Base-by-base conservation (phyloP, 37 sponge, comb jelly and placozoan genomes). In the Geodia barretti region DNA sequence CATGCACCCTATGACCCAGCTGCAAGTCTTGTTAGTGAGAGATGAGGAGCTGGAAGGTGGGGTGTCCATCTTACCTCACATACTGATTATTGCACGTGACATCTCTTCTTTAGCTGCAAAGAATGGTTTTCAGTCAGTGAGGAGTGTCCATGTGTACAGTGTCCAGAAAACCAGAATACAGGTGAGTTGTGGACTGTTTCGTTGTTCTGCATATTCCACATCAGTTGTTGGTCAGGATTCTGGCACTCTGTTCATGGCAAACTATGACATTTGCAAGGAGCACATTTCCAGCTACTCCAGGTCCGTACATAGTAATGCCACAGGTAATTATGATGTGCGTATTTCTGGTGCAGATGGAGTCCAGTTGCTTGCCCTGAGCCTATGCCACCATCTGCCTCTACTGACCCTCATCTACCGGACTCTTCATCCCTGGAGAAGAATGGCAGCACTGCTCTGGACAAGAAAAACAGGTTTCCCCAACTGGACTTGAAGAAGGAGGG, bases 41-140 rank as follows among this genome's bases (percentile, higher is more conserved):
- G 79, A 78, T 29, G 74, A 82, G 41, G 84, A 83, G 0, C 47
- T 89, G 26, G 89, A 89, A 83, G 79, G 89, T 89, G 58, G 26
- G 41, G 17, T 30, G 3, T 68, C 19, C 31, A 28, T 62, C 39
- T 39, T 34, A 19, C 23, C 39, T n/a, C 79, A 29, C 43, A 32
- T 40, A 40, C 60, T 38, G 0, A 24, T n/a, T n/a, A n/a, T n/a
- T n/a, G n/a, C n/a, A n/a, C n/a, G n/a, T n/a, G n/a, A n/a, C 28
- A 35, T 63, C n/a, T 19, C 40, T 31, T 62, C 1, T 61, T 39
- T 30, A 90, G 91, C 63, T 21, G 39, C 62, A 14, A 90, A 85
- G 86, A 8, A 58, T 23, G 14, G 60, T 42, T 77, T 90, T 37
- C n/a, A 25, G 5, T 41, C 67, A 1, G 30, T 90, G 2, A 23